phyloP scores from a whole-genome alignment of 2,113 vertebrate species.

The Ciconia maguari region DNA sequence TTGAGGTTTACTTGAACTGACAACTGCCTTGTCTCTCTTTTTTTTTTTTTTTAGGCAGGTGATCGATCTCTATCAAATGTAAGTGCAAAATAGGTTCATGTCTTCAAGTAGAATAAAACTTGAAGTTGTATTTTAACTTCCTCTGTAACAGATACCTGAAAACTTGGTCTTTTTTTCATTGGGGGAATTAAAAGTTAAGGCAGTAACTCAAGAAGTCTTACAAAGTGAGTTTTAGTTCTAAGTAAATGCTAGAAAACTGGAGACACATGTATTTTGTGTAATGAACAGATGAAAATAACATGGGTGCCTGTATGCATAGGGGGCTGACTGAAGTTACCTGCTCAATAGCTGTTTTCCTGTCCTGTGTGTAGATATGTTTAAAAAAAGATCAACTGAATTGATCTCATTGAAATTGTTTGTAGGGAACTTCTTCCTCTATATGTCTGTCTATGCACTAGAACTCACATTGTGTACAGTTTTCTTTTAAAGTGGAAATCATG shows the following conservation, averaged over 20 bases:
- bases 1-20: not conserved
- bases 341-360: not conserved
- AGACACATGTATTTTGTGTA: not conserved
- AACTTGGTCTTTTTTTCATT: not conserved
- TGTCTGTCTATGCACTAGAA: not conserved
- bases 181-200: not conserved
- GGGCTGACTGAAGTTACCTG: not conserved
- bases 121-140: not conserved
- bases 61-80: slow-evolving; percentile 92
- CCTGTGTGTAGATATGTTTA: not conserved
- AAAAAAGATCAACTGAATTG: not conserved
- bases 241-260: not conserved
- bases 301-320: not conserved
- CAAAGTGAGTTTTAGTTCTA: not conserved
- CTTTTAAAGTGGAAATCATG: not conserved
- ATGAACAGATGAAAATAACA: not conserved
- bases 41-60: slow-evolving; percentile 81
- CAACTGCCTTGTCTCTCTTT: not conserved
- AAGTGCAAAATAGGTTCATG: slow-evolving; percentile 72
- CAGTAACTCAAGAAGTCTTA: not conserved
- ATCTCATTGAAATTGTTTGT: not conserved
- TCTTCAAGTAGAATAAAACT: not conserved
- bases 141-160: not conserved
- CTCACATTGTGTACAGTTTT: not conserved
- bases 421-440: not conserved